Conservation (phyloP, 2,113 vertebrate species). For the Synodontis membranacea region DNA sequence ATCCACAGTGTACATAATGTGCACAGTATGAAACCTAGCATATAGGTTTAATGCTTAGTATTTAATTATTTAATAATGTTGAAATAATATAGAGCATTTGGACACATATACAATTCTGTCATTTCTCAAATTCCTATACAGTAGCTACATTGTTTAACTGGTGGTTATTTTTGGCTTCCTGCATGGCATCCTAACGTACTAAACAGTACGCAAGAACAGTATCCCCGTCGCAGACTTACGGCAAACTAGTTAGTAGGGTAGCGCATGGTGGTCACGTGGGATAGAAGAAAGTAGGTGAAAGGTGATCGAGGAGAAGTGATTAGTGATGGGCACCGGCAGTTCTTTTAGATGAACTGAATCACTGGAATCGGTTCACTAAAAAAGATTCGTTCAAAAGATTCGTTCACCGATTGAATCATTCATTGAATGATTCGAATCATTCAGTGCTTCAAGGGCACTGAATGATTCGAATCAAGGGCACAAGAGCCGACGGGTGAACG, state of each 20-base stretch:
- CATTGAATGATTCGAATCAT: too few relatives aligned
- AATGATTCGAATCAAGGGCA: too few relatives aligned
- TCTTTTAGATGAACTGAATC: too few relatives aligned
- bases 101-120: neutral
- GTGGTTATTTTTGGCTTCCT: neutral
- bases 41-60: neutral
- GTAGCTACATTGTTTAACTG: neutral
- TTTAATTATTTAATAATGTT: neutral
- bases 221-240: too few relatives aligned
- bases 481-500: too few relatives aligned
- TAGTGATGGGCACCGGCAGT: too few relatives aligned
- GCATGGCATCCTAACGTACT: neutral
- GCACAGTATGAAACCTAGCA: neutral
- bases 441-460: too few relatives aligned
- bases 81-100: neutral
- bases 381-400: too few relatives aligned
- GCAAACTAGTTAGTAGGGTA: neutral
- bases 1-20: neutral
- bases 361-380: too few relatives aligned
- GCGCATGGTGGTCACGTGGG: neutral
- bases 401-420: too few relatives aligned
- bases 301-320: constrained; percentile 29
- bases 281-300: constrained; percentile 54
- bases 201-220: neutral
- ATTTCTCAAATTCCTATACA: neutral